A percentile compares a stretch with the other conserved stretches of the same genome.
Conservation (phyloP, 1,140 invertebrate species). For the Drosophila ohnishii region DNA sequence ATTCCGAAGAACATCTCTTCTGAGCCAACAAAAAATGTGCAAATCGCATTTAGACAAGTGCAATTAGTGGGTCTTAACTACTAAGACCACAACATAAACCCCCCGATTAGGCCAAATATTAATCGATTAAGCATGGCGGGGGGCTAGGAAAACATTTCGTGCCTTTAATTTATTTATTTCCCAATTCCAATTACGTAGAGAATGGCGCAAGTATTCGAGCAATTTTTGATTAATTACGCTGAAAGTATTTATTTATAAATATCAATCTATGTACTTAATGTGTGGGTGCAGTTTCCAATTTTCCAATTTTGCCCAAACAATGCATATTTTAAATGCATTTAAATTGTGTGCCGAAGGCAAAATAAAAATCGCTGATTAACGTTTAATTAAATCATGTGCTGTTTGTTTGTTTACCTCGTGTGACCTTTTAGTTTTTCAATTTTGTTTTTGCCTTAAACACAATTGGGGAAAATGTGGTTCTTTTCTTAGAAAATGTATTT, state of each 20-base stretch:
- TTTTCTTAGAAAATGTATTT: not conserved
- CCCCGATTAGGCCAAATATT: conserved; percentile 18
- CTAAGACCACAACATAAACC: conserved; percentile 1
- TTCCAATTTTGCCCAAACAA: conserved; percentile 23
- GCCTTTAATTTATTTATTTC: conserved; percentile 31
- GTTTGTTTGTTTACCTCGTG: conserved; percentile 5
- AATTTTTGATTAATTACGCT: conserved; percentile 58
- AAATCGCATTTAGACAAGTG: conserved; percentile 15
- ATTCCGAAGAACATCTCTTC: conserved; percentile 48
- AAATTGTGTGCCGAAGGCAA: conserved; percentile 10
- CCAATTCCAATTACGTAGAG: conserved; percentile 32
- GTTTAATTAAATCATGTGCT: conserved; percentile 24
- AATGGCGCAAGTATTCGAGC: conserved; percentile 32
- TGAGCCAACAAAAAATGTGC: conserved; percentile 17
- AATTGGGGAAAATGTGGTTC: not conserved
- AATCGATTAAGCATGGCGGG: conserved; percentile 11
- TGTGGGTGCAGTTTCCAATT: conserved; percentile 2
- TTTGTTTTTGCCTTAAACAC: not conserved
- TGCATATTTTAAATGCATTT: conserved; percentile 26
- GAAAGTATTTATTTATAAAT: conserved; percentile 17
- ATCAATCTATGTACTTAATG: not conserved
- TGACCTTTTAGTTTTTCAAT: conserved; percentile 20
- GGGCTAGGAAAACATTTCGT: conserved; percentile 16
- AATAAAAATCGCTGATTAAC: conserved; percentile 3
- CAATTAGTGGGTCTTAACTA: conserved; percentile 34